Evolutionary conservation across 2,888 invertebrate genomes (phyloP), one percentile per base, ranked within the genome.

Genomic region (Andrena flavipes): DNA sequence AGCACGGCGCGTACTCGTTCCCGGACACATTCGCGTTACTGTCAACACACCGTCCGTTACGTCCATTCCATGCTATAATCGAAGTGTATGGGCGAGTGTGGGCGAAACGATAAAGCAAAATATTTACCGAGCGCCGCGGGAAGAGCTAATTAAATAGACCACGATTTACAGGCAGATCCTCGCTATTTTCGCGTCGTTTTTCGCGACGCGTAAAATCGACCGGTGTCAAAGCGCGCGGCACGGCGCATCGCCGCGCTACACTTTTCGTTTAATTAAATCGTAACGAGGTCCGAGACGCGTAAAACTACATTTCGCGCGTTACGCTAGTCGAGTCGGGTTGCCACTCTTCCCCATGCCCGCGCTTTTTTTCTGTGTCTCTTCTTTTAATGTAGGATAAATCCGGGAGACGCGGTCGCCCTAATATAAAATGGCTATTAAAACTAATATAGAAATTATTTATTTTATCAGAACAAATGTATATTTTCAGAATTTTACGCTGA

Each of bases 261-360:
- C 73, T 73, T 80, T 80, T 81, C 69, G 73, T 80, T 81, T 81
- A 81, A 81, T 81, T 81, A 80, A 81, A 81, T 74, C 74, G 73
- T 65, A 69, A 69, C 59, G 73, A 56, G 69, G 62, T 63, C 59
- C 80, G 81, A 81, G 73, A 65, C 65, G 42, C 73, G 73, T 81
- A 70, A 80, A 80, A 80, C 73, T 80, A 69, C 29, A 70, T 80
- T 80, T 65, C 65, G 26, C 59, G 23, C 75, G 59, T 33, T 48
- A 63, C 33, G 51, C 51, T 42, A 23, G 30, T 33, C 62, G 0
- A 8, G 16, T 30, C 23, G 1, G n/a, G 1, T 13, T 13, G 35
- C 1, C 26, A 7, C 62, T 10, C 8, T 42, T 10, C 6, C 16
- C 0, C 16, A 4, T 30, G 16, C 6, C 7, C 59, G 13, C 48